A percentile compares a stretch with the other conserved stretches of the same genome.
These are phyloP conservation scores for Kuschelorhynchus macadamiae DNA, from an alignment of 2,888 invertebrate genomes.

Conservation along the genomic window DNA sequence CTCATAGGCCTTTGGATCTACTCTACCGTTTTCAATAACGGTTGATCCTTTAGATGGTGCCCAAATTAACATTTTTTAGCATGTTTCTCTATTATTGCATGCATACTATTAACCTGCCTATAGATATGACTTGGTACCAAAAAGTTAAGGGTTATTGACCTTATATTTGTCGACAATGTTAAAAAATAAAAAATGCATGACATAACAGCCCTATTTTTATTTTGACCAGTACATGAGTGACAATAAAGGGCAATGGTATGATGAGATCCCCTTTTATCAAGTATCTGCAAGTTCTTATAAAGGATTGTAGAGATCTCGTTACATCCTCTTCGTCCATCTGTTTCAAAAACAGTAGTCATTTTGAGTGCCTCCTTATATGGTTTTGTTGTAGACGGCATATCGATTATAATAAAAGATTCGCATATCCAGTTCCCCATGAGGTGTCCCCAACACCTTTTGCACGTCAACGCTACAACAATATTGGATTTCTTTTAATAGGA, in stretches of 20 bases:
- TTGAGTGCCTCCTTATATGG: constrained; percentile 40
- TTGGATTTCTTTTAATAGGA: too few species aligned
- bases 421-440: constrained; percentile 52
- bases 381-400: constrained; percentile 54
- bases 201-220: constrained; percentile 15
- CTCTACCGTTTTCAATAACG: neutral
- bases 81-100: neutral
- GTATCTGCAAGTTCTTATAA: too few species aligned
- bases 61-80: constrained; percentile 3
- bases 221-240: constrained; percentile 45
- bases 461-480: constrained; percentile 32
- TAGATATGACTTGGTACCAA: neutral
- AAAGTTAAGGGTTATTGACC: neutral
- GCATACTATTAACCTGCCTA: neutral
- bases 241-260: constrained; percentile 34
- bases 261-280: too few species aligned
- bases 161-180: neutral
- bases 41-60: too few species aligned
- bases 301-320: too few species aligned
- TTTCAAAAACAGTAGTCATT: constrained; percentile 52
- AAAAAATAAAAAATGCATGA: constrained; percentile 14
- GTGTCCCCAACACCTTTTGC: constrained; percentile 29
- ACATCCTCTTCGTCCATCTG: too few species aligned
- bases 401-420: constrained; percentile 55
- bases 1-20: too few species aligned